phyloP scores from a whole-genome alignment of 2,113 vertebrate genomes.

The Sterrhoptilus dennistouni region DNA sequence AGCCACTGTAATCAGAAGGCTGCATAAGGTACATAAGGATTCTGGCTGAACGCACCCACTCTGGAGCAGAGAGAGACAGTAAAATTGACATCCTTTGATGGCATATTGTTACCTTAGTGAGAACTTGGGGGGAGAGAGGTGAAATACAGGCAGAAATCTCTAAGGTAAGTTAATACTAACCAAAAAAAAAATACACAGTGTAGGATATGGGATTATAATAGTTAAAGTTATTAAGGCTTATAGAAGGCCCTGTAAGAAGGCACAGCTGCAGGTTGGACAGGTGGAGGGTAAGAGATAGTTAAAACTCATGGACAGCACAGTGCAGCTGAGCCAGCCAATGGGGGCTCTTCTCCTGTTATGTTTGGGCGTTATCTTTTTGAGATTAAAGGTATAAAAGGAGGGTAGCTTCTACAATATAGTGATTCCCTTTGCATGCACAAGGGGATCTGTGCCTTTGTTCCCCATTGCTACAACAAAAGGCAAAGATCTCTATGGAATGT shows the following conservation, averaged over 20 bases:
- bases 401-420: neutral
- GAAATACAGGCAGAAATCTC: neutral
- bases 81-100: neutral
- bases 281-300: neutral
- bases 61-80: neutral
- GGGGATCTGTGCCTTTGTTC: neutral
- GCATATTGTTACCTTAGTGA: neutral
- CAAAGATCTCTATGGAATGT: neutral
- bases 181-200: neutral
- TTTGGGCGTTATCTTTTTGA: neutral
- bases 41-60: neutral
- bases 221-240: neutral
- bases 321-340: neutral
- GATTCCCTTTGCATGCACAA: neutral
- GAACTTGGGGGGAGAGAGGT: neutral
- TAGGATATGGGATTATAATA: neutral
- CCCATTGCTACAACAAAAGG: neutral
- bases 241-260: neutral
- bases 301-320: neutral
- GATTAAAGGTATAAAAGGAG: neutral
- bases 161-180: neutral
- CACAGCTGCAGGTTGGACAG: neutral
- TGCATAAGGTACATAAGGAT: neutral
- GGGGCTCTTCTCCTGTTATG: neutral
- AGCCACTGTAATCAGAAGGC: neutral